Conservation (phyloP, 2,888 invertebrate species). For the Eupithecia abbreviata region DNA sequence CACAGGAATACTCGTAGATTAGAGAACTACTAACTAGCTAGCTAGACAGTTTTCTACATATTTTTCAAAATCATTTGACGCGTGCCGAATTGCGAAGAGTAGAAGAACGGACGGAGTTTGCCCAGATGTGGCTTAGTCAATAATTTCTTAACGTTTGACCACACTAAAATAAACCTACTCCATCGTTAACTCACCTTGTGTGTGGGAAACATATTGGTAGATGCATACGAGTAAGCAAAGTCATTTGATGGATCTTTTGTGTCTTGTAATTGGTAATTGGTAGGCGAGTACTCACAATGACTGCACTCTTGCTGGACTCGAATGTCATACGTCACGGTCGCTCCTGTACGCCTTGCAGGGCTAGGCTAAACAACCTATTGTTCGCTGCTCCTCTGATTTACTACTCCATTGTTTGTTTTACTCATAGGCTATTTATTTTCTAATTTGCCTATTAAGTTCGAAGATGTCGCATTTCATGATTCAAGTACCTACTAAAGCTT, state of each 20-base stretch:
- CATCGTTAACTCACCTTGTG: not conserved
- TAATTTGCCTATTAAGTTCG: not conserved
- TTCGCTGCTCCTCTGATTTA: not conserved
- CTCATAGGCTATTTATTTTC: not conserved
- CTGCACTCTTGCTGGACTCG: not conserved
- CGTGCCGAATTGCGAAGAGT: not conserved
- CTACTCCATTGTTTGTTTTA: not conserved
- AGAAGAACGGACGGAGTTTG: not conserved
- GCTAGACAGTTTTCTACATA: not conserved
- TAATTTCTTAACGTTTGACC: not conserved
- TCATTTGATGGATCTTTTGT: not conserved
- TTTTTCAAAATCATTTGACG: not conserved
- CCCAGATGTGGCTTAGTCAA: not conserved
- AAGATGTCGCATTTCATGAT: not conserved
- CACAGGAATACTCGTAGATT: not conserved
- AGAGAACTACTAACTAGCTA: not conserved
- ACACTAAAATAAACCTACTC: not conserved
- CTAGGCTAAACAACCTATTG: not conserved
- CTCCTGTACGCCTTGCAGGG: not conserved
- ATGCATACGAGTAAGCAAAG: not conserved
- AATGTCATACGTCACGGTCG: not conserved
- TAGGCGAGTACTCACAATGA: not conserved
- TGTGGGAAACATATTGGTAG: not conserved
- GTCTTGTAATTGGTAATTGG: not conserved
- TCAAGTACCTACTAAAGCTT: not conserved